Evolutionary conservation across 2,113 vertebrate genomes (phyloP).

Genomic region (Podarcis raffonei): DNA sequence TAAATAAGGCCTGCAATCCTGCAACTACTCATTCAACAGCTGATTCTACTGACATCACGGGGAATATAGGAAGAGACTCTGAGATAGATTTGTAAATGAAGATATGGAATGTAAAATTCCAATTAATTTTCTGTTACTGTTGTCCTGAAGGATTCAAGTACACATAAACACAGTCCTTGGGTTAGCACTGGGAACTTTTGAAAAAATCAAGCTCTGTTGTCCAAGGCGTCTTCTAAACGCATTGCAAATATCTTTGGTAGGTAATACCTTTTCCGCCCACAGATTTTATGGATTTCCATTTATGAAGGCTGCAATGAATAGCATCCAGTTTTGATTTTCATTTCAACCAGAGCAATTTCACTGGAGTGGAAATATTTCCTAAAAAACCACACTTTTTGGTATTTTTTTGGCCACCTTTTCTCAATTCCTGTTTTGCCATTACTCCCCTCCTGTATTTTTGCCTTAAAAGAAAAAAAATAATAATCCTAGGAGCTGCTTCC

Average conservation of each 20-base stretch:
- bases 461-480: too few relatives aligned
- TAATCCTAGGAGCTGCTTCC: neutral
- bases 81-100: neutral
- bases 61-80: neutral
- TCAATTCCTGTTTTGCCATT: neutral
- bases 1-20: neutral
- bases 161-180: neutral
- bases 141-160: neutral
- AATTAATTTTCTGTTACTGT: constrained; percentile 17
- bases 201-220: neutral
- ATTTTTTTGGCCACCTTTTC: neutral
- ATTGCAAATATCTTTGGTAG: neutral
- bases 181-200: neutral
- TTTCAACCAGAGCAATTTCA: neutral
- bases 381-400: neutral
- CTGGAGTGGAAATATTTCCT: neutral
- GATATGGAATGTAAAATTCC: neutral
- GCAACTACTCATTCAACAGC: neutral
- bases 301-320: neutral
- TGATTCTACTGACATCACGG: neutral
- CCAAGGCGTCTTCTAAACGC: neutral
- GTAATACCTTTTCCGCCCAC: neutral
- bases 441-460: neutral
- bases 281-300: neutral
- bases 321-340: neutral